phyloP scores from a whole-genome alignment of 2,113 vertebrate species.

The Anarrhichthys ocellatus region DNA sequence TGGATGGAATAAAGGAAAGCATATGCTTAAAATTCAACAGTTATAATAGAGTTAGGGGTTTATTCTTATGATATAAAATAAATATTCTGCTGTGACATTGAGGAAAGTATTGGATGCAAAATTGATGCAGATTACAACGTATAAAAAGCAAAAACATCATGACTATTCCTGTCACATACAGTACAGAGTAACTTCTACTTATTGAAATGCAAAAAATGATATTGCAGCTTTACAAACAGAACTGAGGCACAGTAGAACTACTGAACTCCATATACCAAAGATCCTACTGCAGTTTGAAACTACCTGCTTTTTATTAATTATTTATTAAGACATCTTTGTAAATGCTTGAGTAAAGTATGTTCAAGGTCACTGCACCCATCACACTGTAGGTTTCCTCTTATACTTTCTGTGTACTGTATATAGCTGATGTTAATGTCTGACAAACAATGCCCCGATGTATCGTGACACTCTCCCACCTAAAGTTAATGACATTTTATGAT shows the following conservation, averaged over 20 bases:
- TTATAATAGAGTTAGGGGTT: neutral
- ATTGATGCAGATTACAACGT: neutral
- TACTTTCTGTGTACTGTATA: neutral
- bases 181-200: neutral
- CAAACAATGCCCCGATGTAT: conserved; percentile 4
- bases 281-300: neutral
- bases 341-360: neutral
- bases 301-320: neutral
- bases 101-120: neutral
- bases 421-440: neutral
- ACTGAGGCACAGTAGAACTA: neutral
- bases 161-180: neutral
- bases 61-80: neutral
- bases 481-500: conserved; percentile 62
- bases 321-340: neutral
- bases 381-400: neutral
- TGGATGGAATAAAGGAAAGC: neutral
- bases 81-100: neutral
- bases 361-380: neutral
- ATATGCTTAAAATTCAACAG: neutral
- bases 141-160: neutral
- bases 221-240: neutral
- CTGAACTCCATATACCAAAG: neutral
- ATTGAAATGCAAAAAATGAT: conserved; percentile 1
- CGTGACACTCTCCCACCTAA: conserved; percentile 39